Evolutionary conservation across 2,113 vertebrate species (phyloP).

Genomic region (Bufo bufo): DNA sequence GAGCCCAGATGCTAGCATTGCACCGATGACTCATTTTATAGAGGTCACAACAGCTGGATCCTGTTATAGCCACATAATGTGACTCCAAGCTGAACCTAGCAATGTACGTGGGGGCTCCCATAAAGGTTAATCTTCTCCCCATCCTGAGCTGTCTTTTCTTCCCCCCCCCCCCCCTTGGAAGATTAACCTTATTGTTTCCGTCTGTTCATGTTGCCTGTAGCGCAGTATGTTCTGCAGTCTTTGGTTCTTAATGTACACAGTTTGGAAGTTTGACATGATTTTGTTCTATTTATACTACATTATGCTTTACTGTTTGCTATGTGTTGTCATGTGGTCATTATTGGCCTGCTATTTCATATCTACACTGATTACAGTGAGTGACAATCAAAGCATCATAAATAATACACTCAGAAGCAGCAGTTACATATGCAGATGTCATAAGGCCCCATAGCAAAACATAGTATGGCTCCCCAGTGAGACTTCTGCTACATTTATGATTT

Average conservation of each 20-base stretch:
- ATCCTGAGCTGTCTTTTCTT: neutral
- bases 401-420: too few relatives aligned
- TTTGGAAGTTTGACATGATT: neutral
- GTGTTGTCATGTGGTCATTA: neutral
- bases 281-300: neutral
- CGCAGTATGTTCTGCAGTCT: neutral
- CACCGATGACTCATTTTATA: slow-evolving; percentile 48
- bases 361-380: neutral
- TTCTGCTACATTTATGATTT: too few relatives aligned
- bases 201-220: neutral
- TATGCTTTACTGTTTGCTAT: neutral
- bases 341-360: neutral
- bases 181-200: slow-evolving; percentile 40
- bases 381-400: neutral
- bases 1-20: slow-evolving; percentile 43
- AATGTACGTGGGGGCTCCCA: slow-evolving; percentile 37
- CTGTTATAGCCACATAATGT: slow-evolving; percentile 48
- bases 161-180: neutral
- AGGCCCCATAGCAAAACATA: too few relatives aligned
- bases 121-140: slow-evolving; percentile 26
- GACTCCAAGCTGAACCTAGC: slow-evolving; percentile 44
- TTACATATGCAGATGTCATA: too few relatives aligned
- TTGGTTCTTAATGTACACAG: neutral
- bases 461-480: too few relatives aligned
- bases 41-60: slow-evolving; percentile 48